These are phyloP conservation scores for Strigamia maritima DNA, from an alignment of 2,888 invertebrate genomes.

Conservation along the genomic window DNA sequence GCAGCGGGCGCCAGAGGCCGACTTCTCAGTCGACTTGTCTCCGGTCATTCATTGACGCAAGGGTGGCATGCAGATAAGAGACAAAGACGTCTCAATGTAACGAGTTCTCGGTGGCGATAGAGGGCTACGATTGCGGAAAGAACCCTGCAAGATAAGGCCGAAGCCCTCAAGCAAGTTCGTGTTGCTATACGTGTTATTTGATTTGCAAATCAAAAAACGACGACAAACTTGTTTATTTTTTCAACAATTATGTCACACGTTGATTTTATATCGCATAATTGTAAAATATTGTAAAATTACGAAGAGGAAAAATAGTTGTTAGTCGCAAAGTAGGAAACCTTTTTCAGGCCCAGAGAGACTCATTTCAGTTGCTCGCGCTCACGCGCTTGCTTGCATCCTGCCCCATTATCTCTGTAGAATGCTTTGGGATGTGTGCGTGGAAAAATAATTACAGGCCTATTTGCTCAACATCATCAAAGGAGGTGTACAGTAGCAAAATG, in stretches of 20 bases:
- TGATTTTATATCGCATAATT: background rate
- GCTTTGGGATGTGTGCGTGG: conserved; percentile 20
- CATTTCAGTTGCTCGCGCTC: conserved; percentile 11
- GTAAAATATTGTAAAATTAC: background rate
- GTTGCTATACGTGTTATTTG: background rate
- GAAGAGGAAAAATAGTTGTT: background rate
- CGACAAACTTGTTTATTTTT: background rate
- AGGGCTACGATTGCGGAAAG: background rate
- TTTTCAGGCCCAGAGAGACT: conserved; percentile 13
- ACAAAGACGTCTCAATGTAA: conserved; percentile 34
- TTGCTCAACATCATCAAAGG: conserved; percentile 31
- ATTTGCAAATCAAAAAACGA: conserved; percentile 21
- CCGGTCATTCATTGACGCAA: conserved; percentile 28
- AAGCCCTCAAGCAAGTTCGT: background rate
- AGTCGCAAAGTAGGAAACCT: conserved; percentile 10
- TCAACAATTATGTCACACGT: conserved; percentile 6
- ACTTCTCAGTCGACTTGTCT: conserved; percentile 33
- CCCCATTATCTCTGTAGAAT: conserved; percentile 11
- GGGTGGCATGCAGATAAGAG: conserved; percentile 32
- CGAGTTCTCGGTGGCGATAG: conserved; percentile 22
- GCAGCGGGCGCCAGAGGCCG: conserved; percentile 29
- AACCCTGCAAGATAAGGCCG: conserved; percentile 8
- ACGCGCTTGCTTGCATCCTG: conserved; percentile 13
- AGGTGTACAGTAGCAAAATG: background rate
- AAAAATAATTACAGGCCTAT: conserved; percentile 31